Base-by-base conservation (phyloP, 92 coral and sea anemone genomes). In the Plumapathes pennacea region DNA sequence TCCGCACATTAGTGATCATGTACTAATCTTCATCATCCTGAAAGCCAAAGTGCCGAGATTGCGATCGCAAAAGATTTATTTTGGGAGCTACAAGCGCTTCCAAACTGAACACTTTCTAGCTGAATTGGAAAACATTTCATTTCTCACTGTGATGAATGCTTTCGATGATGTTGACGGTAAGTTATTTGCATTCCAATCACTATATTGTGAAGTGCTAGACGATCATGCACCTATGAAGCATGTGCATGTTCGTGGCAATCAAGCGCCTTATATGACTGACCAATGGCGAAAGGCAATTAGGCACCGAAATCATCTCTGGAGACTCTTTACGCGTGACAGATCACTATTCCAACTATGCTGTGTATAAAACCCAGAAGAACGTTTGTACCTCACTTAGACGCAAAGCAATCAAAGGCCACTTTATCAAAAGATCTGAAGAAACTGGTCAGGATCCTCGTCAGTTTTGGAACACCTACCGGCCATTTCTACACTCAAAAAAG, bases 161-260 rank as follows among this genome's bases (percentile, higher is more conserved):
- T 80, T 80, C 64, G 76, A 71, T 19, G 66, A 80, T 22, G 80
- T 64, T n/a, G 69, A 80, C 38, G 76, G 72, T 20, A 80, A 71
- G 42, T 38, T 80, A 20, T 80, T 37, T 54, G 69, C 38, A 18
- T 79, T 64, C 14, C 80, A 79, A 46, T 49, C 73, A 64, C 62
- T 78, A 23, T 69, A 59, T 31, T 18, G 38, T 3, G 73, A 62
- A 49, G 49, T 69, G 19, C 45, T 73, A 13, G 39, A 62, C 31
- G 73, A 62, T 6, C 54, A 73, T 31, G 54, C 83, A 9, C 72
- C 41, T 4, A 46, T 60, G n/a, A 69, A 54, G 32, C 62, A 53
- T 25, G 60, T 48, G 36, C 84, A 68, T 24, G 54, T 63, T 41
- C 32, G 62, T 34, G 73, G 73, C 25, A 61, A 71, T 34, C 71